These are phyloP conservation scores for Plagiodera versicolora DNA, from an alignment of 2,888 invertebrate species.

Conservation along the genomic window DNA sequence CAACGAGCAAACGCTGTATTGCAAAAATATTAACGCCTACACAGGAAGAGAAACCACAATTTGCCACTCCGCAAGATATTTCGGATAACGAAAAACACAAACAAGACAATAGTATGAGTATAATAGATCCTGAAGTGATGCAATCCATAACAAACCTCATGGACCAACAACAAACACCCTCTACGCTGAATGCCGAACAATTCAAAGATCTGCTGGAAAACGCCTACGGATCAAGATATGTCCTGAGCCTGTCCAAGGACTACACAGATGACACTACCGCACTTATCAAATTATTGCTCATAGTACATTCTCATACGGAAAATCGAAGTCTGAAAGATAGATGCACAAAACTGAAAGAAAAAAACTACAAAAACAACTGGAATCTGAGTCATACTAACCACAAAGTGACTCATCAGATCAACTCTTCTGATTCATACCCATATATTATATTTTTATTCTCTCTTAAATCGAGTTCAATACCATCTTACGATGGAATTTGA, in stretches of 20 bases:
- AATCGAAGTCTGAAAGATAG: not conserved
- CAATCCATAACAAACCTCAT: not conserved
- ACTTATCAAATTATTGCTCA: not conserved
- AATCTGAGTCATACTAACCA: not conserved
- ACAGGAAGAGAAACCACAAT: not conserved
- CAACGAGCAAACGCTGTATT: not conserved
- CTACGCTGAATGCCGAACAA: not conserved
- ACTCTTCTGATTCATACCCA: not conserved
- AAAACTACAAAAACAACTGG: not conserved
- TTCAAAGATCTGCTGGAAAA: slow-evolving; percentile 5
- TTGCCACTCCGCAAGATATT: not conserved
- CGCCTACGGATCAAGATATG: not conserved
- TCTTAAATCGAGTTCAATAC: not conserved
- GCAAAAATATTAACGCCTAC: not conserved
- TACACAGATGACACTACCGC: not conserved
- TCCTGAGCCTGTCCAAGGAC: not conserved
- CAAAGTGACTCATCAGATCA: slow-evolving; percentile 2
- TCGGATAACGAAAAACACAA: not conserved
- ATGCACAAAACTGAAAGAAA: slow-evolving; percentile 3
- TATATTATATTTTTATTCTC: not conserved
- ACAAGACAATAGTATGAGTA: not conserved
- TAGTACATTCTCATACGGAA: not conserved
- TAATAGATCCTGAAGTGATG: not conserved
- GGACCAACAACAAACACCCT: not conserved
- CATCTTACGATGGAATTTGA: slow-evolving; percentile 10